Evolutionary conservation across 2,888 invertebrate genomes (phyloP).

Genomic region (Clanis bilineata): DNA sequence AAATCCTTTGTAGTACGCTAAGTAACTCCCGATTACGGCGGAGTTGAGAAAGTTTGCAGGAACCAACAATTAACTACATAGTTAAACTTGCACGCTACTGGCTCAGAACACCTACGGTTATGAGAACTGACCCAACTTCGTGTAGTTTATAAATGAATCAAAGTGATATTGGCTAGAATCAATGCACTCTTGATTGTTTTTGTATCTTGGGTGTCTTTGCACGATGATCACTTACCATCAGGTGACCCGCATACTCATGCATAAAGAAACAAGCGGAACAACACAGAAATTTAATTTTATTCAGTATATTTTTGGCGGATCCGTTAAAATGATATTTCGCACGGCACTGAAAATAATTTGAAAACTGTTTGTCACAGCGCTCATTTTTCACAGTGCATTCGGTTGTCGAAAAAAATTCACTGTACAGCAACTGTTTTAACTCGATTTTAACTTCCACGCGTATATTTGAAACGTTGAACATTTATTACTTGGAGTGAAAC

Average conservation of each 20-base stretch:
- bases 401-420: constrained; percentile 2
- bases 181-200: too few relatives aligned
- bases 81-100: constrained; percentile 28
- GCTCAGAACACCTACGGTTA: constrained; percentile 22
- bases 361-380: constrained; percentile 25
- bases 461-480: background rate
- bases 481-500: background rate
- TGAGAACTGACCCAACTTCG: constrained; percentile 1
- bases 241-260: too few relatives aligned
- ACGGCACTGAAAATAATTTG: constrained; percentile 26
- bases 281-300: background rate
- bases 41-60: constrained; percentile 24
- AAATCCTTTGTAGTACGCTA: background rate
- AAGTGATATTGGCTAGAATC: too few relatives aligned
- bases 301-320: background rate
- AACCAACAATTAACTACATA: constrained; percentile 43
- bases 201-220: too few relatives aligned
- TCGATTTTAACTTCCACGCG: background rate
- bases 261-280: too few relatives aligned
- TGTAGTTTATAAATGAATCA: too few relatives aligned
- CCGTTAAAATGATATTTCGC: constrained; percentile 4
- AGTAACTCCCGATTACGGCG: background rate
- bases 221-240: too few relatives aligned
- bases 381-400: constrained; percentile 22
- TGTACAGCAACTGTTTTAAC: constrained; percentile 7